A percentile compares a stretch with the other conserved stretches of the same genome.
Evolutionary conservation across 2,888 invertebrate species (phyloP).

Genomic region (Ypsolopha sequella): DNA sequence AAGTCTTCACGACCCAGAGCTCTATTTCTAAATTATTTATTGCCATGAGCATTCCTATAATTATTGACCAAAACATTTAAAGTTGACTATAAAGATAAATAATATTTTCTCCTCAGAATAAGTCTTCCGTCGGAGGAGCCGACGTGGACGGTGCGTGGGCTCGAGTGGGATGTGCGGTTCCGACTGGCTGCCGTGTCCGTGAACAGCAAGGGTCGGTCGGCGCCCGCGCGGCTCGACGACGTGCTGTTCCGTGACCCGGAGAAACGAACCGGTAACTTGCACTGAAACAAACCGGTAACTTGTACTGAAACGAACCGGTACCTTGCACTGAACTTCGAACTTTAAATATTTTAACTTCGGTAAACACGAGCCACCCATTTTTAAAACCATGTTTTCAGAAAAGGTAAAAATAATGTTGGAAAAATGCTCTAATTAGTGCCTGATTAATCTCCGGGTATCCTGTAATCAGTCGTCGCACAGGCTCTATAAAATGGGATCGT

Average conservation of each 20-base stretch:
- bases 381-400: too few relatives aligned
- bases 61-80: too few relatives aligned
- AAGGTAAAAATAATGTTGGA: too few relatives aligned
- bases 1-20: too few relatives aligned
- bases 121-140: conserved; percentile 78
- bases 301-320: background rate
- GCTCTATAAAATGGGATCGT: too few relatives aligned
- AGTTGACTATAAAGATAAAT: too few relatives aligned
- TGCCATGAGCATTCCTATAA: too few relatives aligned
- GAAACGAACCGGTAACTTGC: conserved; percentile 75
- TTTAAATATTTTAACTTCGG: too few relatives aligned
- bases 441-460: too few relatives aligned
- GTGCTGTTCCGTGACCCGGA: conserved; percentile 85
- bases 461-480: too few relatives aligned
- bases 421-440: too few relatives aligned
- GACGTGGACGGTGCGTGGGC: conserved; percentile 80
- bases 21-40: too few relatives aligned
- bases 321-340: conserved; percentile 11
- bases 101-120: conserved; percentile 38
- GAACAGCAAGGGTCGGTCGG: conserved; percentile 86
- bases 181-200: conserved; percentile 82
- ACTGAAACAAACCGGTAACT: conserved; percentile 9
- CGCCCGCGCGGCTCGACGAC: conserved; percentile 78
- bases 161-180: conserved; percentile 84
- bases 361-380: background rate